Evolutionary conservation across 1,140 invertebrate species (phyloP), one percentile per base, ranked within the genome.

Genomic region (Pollicipes pollicipes): DNA sequence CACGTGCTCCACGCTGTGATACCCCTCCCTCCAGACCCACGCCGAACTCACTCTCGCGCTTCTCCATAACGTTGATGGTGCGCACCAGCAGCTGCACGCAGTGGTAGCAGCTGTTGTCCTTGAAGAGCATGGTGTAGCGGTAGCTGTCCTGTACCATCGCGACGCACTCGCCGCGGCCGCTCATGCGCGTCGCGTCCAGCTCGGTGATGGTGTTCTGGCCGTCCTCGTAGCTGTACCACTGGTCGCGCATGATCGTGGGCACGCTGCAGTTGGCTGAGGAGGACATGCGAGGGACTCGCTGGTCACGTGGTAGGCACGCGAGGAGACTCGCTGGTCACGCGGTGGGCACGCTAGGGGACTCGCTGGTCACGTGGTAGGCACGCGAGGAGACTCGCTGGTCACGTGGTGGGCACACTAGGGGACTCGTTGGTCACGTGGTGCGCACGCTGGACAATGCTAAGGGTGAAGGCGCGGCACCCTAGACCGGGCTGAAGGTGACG

Each of bases 161-260:
- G 27, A 91, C 81, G 78, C 90, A 93, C 70, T 78, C 77, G 66
- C 91, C 91, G 78, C 86, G 69, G 82, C 74, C 82, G 80, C 85
- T 85, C 88, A 94, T 91, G 31, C 83, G 82, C 66, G 84, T 85
- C 0, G 85, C 87, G 81, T 93, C 87, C 35, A 96, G 87, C 76
- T 89, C 87, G 8, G 91, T 95, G 68, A 87, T 83, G 0, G 88
- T 91, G 76, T 91, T 90, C 76, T 83, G 80, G 28, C 90, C 90
- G 81, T 88, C 88, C 84, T 95, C 93, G 85, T 90, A 89, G 17
- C 90, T 93, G 81, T 91, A 95, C 92, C 92, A 95, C 45, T 88
- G 85, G 70, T 91, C 91, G 77, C 89, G 83, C 32, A 95, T 80
- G 69, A 90, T 85, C 72, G 85, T 6, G 6, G 35, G 35, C 6